Conservation (phyloP, 2,797 vertebrate species). For the Pseudochirops corinnae region DNA sequence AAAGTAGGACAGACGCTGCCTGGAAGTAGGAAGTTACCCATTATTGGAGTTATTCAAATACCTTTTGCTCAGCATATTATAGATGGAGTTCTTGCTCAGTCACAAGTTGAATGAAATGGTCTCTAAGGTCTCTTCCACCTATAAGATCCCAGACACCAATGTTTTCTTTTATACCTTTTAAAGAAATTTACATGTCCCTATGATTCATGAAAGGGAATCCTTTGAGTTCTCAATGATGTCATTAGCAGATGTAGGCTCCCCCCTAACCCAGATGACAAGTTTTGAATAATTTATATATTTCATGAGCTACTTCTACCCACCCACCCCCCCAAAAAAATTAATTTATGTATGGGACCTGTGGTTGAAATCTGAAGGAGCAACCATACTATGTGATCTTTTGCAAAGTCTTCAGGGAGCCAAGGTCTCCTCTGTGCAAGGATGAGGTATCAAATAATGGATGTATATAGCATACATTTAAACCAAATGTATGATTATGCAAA, state of each 20-base stretch:
- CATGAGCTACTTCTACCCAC: not conserved
- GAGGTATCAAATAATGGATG: too few relatives aligned
- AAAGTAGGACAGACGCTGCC: not conserved
- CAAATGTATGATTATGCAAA: not conserved
- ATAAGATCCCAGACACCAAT: too few relatives aligned
- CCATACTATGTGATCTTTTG: not conserved
- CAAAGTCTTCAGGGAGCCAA: not conserved
- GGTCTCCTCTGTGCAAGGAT: not conserved
- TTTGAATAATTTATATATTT: not conserved
- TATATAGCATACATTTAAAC: not conserved
- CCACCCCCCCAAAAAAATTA: not conserved
- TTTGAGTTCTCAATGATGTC: not conserved
- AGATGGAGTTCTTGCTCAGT: not conserved
- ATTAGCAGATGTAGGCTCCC: not conserved
- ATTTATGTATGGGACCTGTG: not conserved
- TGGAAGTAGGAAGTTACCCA: not conserved
- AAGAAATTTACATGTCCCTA: too few relatives aligned
- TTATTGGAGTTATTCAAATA: not conserved
- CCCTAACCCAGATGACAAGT: not conserved
- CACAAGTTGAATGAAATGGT: not conserved
- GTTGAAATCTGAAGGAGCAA: not conserved
- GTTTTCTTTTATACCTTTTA: too few relatives aligned
- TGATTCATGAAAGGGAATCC: not conserved
- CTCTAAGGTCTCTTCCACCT: not conserved
- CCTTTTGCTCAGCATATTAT: not conserved